Conservation (phyloP, 2,113 vertebrate genomes). For the Synchiropus splendidus region DNA sequence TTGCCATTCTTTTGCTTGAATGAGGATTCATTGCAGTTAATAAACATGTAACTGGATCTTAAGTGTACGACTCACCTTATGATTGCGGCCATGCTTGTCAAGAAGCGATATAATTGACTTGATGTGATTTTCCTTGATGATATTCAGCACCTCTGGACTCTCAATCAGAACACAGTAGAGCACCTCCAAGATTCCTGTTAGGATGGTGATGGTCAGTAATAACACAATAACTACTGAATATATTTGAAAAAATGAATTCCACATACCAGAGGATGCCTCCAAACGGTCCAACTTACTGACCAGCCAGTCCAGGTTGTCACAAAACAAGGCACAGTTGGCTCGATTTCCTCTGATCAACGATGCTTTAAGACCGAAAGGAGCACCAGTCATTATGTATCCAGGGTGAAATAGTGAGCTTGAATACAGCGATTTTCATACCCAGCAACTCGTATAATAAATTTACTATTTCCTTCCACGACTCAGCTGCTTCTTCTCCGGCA, state of each 20-base stretch:
- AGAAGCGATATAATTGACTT: conserved; percentile 90
- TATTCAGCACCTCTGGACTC: conserved; percentile 89
- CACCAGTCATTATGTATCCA: neutral
- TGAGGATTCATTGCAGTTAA: no score
- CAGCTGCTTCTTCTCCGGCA: conserved; percentile 83
- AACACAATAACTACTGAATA: neutral
- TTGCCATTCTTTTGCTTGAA: no score
- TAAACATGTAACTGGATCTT: no score
- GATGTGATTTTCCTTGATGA: conserved; percentile 92
- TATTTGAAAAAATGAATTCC: neutral
- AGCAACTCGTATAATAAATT: conserved; percentile 84
- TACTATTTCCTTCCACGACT: conserved; percentile 90
- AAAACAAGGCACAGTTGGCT: conserved; percentile 85
- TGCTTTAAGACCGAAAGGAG: conserved; percentile 51
- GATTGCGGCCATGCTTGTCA: conserved; percentile 90
- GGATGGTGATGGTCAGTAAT: no score
- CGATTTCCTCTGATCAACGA: conserved; percentile 86
- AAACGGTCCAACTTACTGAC: conserved; percentile 89
- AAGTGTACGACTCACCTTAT: conserved; percentile 70
- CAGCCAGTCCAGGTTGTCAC: conserved; percentile 86
- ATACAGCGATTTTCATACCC: conserved; percentile 54
- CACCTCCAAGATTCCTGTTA: conserved; percentile 86
- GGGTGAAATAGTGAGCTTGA: neutral
- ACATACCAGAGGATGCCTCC: conserved; percentile 86
- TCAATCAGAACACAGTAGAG: conserved; percentile 89